These are phyloP conservation scores for Cryptus viduatorius DNA, from an alignment of 2,888 invertebrate genomes.

Conservation along the genomic window DNA sequence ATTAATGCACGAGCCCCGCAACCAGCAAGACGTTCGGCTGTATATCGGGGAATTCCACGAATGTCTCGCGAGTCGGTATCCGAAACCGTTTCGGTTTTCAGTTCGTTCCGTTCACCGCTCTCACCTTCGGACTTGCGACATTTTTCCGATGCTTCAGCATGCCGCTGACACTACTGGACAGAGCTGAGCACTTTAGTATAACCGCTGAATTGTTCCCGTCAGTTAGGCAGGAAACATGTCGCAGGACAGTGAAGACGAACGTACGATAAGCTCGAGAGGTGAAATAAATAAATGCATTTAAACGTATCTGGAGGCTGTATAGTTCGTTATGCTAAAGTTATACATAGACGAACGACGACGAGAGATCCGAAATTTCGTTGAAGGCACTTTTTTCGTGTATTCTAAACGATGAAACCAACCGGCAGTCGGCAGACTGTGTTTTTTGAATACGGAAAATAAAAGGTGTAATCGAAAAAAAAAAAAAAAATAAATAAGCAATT, in stretches of 20 bases:
- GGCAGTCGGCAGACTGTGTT: slow-evolving; percentile 17
- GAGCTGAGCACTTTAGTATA: not conserved
- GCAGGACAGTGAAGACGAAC: slow-evolving; percentile 9
- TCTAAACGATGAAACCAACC: not conserved
- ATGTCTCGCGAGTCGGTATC: slow-evolving; percentile 61
- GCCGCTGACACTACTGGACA: slow-evolving; percentile 17
- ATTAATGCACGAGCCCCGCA: slow-evolving; percentile 60
- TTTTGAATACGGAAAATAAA: not conserved
- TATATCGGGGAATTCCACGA: slow-evolving; percentile 60
- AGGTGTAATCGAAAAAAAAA: not conserved
- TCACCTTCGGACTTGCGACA: slow-evolving; percentile 36
- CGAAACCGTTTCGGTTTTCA: slow-evolving; percentile 65
- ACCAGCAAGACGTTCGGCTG: slow-evolving; percentile 27
- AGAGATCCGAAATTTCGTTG: not conserved
- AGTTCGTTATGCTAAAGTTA: slow-evolving; percentile 15
- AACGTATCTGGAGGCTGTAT: not conserved
- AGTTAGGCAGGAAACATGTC: slow-evolving; percentile 49
- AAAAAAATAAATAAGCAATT: not conserved
- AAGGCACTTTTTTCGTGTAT: not conserved
- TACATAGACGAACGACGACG: not conserved
- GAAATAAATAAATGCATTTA: slow-evolving; percentile 55
- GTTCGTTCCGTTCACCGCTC: slow-evolving; percentile 46
- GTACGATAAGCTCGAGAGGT: slow-evolving; percentile 46
- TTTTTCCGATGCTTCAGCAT: slow-evolving; percentile 33
- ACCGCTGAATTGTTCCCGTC: slow-evolving; percentile 36